A percentile compares a stretch with the other conserved stretches of the same genome.
Conservation (phyloP, 2,888 invertebrate genomes). For the Drosophila algonquin region DNA sequence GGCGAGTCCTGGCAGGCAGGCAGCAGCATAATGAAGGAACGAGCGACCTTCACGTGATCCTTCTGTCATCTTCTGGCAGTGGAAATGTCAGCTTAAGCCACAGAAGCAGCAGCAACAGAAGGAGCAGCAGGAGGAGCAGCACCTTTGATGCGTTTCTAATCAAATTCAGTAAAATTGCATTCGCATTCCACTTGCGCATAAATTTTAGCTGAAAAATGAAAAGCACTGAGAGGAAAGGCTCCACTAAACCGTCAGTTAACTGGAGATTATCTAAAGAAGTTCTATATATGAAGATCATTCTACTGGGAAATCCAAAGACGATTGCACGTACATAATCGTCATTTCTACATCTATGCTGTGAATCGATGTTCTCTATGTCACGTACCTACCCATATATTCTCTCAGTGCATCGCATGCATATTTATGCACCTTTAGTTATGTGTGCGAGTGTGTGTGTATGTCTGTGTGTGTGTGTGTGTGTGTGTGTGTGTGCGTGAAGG, state of each 20-base stretch:
- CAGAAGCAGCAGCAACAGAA: neutral
- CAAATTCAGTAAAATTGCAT: slow-evolving; percentile 69
- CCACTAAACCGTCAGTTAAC: neutral
- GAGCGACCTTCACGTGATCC: slow-evolving; percentile 31
- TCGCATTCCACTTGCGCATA: slow-evolving; percentile 64
- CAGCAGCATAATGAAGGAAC: neutral
- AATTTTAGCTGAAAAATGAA: slow-evolving; percentile 48
- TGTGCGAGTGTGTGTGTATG: neutral
- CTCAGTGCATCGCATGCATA: slow-evolving; percentile 22
- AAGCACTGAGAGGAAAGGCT: slow-evolving; percentile 27
- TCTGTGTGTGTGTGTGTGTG: neutral
- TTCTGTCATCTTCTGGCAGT: slow-evolving; percentile 13
- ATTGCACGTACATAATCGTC: too few relatives aligned
- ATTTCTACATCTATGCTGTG: neutral
- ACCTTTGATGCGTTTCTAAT: slow-evolving; percentile 54
- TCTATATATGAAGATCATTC: too few relatives aligned
- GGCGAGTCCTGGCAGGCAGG: neutral
- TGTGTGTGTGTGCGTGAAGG: slow-evolving; percentile 9
- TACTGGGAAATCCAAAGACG: too few relatives aligned
- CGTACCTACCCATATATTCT: neutral
- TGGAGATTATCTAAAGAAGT: neutral
- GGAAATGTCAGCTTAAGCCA: slow-evolving; percentile 22
- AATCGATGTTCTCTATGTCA: neutral
- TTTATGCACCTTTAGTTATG: slow-evolving; percentile 18
- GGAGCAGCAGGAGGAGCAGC: slow-evolving; percentile 9